Conservation (phyloP, 23 tunicate genomes). For the Trididemnum miniatum region DNA sequence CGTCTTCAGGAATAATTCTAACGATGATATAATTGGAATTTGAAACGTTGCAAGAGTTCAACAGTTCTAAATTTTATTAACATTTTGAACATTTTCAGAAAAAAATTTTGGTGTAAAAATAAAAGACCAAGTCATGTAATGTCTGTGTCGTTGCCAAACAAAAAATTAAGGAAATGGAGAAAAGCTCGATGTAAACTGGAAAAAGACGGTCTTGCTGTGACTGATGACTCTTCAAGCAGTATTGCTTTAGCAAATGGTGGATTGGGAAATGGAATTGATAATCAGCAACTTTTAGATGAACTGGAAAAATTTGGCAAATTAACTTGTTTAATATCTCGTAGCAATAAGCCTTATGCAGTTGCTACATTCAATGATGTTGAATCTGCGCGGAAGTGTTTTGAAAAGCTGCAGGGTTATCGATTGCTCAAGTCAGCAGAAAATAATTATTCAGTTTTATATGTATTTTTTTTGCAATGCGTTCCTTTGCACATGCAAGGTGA, state of each 20-base stretch:
- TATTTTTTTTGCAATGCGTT: background rate
- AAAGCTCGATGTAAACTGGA: conserved; percentile 17
- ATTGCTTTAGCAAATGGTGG: conserved; percentile 41
- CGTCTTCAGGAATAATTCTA: too few species aligned
- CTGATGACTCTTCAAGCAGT: background rate
- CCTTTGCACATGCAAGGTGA: background rate
- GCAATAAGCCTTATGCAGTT: conserved; percentile 24
- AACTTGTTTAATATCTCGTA: background rate
- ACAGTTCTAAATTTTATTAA: too few species aligned
- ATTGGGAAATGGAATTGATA: conserved; percentile 37
- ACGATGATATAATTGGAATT: too few species aligned
- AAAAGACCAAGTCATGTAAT: too few species aligned
- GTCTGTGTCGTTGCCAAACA: background rate
- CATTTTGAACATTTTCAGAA: too few species aligned
- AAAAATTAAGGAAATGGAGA: conserved; percentile 9
- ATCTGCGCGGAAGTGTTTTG: conserved; percentile 8
- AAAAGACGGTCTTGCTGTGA: conserved; percentile 8
- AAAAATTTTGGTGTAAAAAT: too few species aligned
- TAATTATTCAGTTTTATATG: conserved; percentile 3
- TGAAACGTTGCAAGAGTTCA: too few species aligned
- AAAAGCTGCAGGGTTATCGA: conserved; percentile 42
- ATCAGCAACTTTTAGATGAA: background rate
- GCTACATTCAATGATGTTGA: background rate
- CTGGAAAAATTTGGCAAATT: conserved; percentile 2
- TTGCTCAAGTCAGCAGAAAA: conserved; percentile 28